Evolutionary conservation across 2,797 vertebrate genomes (phyloP).

Genomic region (Amphiprion clarkii): DNA sequence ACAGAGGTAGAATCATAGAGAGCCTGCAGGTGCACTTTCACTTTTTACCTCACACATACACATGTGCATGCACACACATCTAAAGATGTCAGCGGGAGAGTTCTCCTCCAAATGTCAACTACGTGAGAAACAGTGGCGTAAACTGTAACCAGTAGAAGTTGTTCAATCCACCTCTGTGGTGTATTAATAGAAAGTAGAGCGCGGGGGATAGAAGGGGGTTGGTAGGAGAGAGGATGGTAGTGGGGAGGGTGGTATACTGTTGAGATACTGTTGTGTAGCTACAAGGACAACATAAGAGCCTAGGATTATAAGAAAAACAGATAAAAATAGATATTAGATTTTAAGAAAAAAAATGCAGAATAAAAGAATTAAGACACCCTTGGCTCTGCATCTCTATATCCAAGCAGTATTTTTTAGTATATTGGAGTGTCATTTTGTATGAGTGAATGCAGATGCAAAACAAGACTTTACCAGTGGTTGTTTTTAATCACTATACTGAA

Average conservation of each 20-base stretch:
- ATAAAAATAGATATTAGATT: neutral
- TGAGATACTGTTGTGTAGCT: neutral
- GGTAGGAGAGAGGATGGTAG: neutral
- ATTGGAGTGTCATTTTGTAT: too few species aligned
- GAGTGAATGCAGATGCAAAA: too few species aligned
- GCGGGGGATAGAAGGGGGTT: too few species aligned
- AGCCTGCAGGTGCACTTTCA: conserved; percentile 52
- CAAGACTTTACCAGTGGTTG: too few species aligned
- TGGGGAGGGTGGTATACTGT: too few species aligned
- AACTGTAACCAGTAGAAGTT: conserved; percentile 60
- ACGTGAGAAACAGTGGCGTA: conserved; percentile 82
- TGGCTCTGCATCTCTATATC: neutral
- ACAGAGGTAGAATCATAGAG: conserved; percentile 54
- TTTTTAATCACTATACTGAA: too few species aligned
- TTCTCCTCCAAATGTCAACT: conserved; percentile 78
- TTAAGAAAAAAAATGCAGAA: conserved; percentile 15
- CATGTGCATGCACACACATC: conserved; percentile 47
- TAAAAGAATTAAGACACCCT: conserved; percentile 27
- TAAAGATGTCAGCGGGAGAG: conserved; percentile 73
- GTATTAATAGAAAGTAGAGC: conserved; percentile 1
- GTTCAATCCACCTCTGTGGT: conserved; percentile 36
- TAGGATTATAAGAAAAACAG: neutral
- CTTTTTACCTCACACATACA: conserved; percentile 10
- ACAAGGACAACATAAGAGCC: conserved; percentile 10
- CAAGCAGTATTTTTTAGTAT: too few species aligned